Evolutionary conservation across 2,113 vertebrate genomes (phyloP), one percentile per base, ranked within the genome.

Genomic region (Anguilla japonica): DNA sequence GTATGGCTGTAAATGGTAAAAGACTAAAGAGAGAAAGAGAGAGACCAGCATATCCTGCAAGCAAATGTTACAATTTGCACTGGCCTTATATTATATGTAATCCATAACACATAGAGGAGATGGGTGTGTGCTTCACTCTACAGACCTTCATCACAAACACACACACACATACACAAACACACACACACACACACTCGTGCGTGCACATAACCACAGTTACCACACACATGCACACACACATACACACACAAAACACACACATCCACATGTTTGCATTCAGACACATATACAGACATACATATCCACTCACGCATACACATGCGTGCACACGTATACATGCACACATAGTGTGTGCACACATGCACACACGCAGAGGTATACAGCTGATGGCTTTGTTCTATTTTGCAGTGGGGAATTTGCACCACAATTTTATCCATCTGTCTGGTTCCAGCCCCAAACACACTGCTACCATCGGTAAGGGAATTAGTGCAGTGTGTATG

Each of bases 381-480:
- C 20, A 3, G 83, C 84, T 91, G 83, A 91, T 93, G 88, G 84
- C 71, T 87, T 89, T 92, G 80, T 95, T 90, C 92, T 94, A 83
- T 89, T 92, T 94, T 93, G 46, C 96, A 98, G 97, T 97, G 94
- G 96, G 95, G 26, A 97, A 96, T 90, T 90, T 97, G 91, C 97
- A 97, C 87, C 97, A 98, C 93, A 97, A 97, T 93, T 97, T 96
- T 90, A 96, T 97, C 92, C 96, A 97, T 89, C 92, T 97, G 75
- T 96, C 94, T 86, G 93, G 95, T 88, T 94, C 94, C 94, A 98
- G 97, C 85, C 97, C 97, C 82, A 97, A 97, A 93, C 97, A 97
- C 92, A 94, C 96, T 0, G 93, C 96, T 83, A 97, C 96, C 1
- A 95, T 97, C 88, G 97, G 97, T 97, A 96, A 87, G 95, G 89